phyloP scores from a whole-genome alignment of 2,797 vertebrate species.

The Chiroxiphia lanceolata region DNA sequence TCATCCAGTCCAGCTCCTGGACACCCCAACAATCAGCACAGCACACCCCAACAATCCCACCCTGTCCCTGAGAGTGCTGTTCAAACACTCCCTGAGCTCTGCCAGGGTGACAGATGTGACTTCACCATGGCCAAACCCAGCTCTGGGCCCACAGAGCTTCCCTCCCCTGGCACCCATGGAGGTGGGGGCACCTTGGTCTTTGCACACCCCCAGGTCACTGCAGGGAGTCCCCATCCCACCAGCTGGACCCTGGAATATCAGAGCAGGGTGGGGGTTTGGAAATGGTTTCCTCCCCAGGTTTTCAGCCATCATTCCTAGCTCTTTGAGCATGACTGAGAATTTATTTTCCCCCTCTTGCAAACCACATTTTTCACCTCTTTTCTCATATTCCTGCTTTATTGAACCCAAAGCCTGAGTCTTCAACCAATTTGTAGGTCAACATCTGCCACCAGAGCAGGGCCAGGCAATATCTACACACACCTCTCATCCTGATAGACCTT shows the following conservation, averaged over 20 bases:
- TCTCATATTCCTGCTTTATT: not conserved
- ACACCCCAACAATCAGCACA: not conserved
- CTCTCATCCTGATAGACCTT: not conserved
- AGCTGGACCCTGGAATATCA: not conserved
- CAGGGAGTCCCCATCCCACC: not conserved
- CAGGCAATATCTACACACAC: no score
- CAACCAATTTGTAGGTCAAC: not conserved
- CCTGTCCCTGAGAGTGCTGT: not conserved
- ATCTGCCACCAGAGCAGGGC: not conserved
- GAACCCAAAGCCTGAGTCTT: not conserved
- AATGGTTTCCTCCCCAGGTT: accelerated
- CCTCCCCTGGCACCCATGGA: not conserved
- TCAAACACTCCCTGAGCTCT: not conserved
- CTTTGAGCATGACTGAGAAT: not conserved
- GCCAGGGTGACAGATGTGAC: not conserved
- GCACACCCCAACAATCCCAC: not conserved
- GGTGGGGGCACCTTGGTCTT: not conserved
- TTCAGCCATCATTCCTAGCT: not conserved
- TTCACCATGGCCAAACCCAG: not conserved
- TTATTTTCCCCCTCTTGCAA: no score
- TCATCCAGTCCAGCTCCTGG: not conserved
- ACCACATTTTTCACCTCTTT: not conserved
- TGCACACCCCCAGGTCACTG: not conserved
- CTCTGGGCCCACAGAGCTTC: not conserved
- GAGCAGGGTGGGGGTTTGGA: not conserved